Evolutionary conservation across 2,888 invertebrate species (phyloP).

Genomic region (Lithophane socia): DNA sequence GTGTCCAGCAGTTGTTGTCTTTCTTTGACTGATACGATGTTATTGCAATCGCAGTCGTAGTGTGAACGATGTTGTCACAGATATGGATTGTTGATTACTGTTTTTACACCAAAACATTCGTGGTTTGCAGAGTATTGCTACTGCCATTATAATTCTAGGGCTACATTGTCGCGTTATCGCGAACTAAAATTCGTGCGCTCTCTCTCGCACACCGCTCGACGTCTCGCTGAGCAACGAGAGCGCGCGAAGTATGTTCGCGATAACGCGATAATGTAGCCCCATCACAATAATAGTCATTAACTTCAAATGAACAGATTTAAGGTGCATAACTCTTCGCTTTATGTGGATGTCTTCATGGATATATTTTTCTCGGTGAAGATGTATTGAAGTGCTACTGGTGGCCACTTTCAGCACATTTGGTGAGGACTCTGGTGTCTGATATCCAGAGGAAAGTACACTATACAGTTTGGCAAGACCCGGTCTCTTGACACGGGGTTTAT

Average conservation of each 20-base stretch:
- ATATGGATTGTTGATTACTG: not conserved
- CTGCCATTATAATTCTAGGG: not conserved
- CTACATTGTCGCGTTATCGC: no score
- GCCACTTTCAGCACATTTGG: not conserved
- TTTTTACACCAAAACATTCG: not conserved
- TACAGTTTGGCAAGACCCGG: not conserved
- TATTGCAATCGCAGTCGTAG: not conserved
- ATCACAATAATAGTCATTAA: no score
- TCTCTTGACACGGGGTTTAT: no score
- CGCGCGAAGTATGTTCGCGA: no score
- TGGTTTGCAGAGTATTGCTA: not conserved
- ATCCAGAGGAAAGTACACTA: not conserved
- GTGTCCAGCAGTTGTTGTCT: no score
- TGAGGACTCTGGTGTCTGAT: not conserved
- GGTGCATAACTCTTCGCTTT: not conserved
- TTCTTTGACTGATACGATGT: not conserved
- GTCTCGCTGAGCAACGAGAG: no score
- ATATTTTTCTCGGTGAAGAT: not conserved
- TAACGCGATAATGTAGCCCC: no score
- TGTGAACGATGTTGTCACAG: not conserved
- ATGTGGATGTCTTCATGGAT: not conserved
- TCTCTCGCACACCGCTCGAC: no score
- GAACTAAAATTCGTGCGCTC: no score
- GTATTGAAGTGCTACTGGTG: not conserved
- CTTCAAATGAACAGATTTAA: not conserved